phyloP scores from a whole-genome alignment of 64 coral and sea anemone species.

The Actinia tenebrosa region DNA sequence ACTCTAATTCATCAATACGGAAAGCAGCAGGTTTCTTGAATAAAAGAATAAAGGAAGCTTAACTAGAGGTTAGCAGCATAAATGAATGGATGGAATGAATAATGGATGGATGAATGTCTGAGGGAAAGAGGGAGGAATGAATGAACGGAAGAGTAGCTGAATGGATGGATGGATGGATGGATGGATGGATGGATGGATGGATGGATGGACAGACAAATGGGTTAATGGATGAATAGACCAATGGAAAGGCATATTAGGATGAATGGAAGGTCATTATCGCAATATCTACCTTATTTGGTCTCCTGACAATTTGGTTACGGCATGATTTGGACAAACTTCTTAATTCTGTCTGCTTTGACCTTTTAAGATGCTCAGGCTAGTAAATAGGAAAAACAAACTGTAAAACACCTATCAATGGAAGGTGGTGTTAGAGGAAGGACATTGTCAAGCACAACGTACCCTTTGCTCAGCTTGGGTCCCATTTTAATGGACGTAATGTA shows the following conservation, averaged over 20 bases:
- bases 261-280: neutral
- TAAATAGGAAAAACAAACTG: neutral
- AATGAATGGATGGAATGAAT: neutral
- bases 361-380: slow-evolving; percentile 12
- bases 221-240: neutral
- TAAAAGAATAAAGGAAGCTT: no score
- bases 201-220: no score
- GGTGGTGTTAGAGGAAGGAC: neutral
- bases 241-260: neutral
- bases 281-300: slow-evolving; percentile 66
- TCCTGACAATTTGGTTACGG: slow-evolving; percentile 65
- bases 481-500: neutral
- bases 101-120: neutral
- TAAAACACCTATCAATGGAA: no score
- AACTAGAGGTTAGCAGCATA: neutral
- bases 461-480: no score
- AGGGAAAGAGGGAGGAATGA: neutral
- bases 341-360: slow-evolving; percentile 14
- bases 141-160: no score
- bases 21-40: slow-evolving; percentile 77
- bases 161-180: neutral
- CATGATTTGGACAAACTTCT: slow-evolving; percentile 36
- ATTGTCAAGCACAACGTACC: neutral
- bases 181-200: neutral
- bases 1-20: slow-evolving; percentile 65